Evolutionary conservation across 1,140 invertebrate species (phyloP).

Genomic region (Drosophila orosa): DNA sequence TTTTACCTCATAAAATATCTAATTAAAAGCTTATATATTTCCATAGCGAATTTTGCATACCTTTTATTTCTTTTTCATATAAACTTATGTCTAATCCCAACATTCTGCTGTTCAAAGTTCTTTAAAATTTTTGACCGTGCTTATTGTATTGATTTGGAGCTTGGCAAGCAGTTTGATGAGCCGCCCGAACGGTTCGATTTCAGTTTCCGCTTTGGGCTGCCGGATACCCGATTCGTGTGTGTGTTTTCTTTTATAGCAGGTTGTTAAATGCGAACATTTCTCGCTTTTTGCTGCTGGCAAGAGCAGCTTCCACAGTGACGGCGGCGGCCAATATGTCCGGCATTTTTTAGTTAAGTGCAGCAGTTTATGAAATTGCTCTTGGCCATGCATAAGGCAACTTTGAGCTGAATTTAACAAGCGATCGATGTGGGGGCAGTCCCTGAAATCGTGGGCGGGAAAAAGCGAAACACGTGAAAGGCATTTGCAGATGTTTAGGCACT

Average conservation of each 20-base stretch:
- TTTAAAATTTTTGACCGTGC: constrained; percentile 1
- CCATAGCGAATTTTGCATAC: not conserved
- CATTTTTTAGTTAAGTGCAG: constrained; percentile 49
- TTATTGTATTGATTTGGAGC: constrained; percentile 63
- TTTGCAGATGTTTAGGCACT: constrained; percentile 7
- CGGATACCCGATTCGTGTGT: not conserved
- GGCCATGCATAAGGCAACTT: constrained; percentile 5
- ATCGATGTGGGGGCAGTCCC: not conserved
- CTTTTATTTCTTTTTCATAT: not conserved
- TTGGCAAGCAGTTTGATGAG: constrained; percentile 46
- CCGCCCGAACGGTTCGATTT: constrained; percentile 26
- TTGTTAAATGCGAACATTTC: constrained; percentile 48
- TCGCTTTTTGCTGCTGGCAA: constrained; percentile 10
- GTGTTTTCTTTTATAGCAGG: constrained; percentile 48
- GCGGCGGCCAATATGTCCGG: constrained; percentile 23
- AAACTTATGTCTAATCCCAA: not conserved
- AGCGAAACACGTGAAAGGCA: constrained; percentile 17
- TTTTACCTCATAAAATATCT: not conserved
- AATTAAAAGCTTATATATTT: not conserved
- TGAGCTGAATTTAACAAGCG: constrained; percentile 36
- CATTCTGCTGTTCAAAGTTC: not conserved
- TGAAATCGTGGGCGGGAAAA: constrained; percentile 1
- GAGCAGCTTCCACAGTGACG: not conserved
- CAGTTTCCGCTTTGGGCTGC: constrained; percentile 22
- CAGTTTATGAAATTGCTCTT: constrained; percentile 47